A percentile compares a stretch with the other conserved stretches of the same genome.
Conservation (phyloP, 2,113 vertebrate species). For the Toxotes jaculatrix region DNA sequence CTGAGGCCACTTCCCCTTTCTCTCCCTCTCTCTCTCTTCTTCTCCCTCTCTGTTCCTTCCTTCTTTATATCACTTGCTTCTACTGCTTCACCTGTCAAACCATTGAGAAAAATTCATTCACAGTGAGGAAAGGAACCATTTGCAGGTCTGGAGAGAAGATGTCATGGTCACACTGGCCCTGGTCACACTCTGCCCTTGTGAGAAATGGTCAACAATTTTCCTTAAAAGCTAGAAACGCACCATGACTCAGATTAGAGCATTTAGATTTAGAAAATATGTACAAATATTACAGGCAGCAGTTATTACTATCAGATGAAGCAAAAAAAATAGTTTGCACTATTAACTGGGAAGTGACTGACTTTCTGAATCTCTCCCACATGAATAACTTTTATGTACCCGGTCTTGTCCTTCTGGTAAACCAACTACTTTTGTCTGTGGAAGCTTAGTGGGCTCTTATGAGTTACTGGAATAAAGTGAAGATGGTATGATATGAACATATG, state of each 20-base stretch:
- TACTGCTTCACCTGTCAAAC: slow-evolving; percentile 65
- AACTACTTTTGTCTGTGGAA: slow-evolving; percentile 20
- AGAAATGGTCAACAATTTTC: slow-evolving; percentile 31
- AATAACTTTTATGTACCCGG: background rate
- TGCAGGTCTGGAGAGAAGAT: slow-evolving; percentile 50
- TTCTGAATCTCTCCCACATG: background rate
- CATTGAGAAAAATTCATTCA: slow-evolving; percentile 60
- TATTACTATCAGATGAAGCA: slow-evolving; percentile 1
- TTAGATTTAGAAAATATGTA: background rate
- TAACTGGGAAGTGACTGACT: slow-evolving; percentile 8
- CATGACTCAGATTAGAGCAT: background rate
- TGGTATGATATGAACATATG: slow-evolving; percentile 72
- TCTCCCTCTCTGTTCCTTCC: background rate
- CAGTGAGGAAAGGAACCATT: slow-evolving; percentile 62
- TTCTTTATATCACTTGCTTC: slow-evolving; percentile 18
- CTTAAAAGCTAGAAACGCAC: slow-evolving; percentile 9
- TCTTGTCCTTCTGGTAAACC: slow-evolving; percentile 5
- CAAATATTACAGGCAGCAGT: background rate
- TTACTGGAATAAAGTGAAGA: slow-evolving; percentile 55
- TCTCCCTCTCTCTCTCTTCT: background rate
- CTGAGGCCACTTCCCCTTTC: too few species aligned
- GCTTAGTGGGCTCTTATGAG: slow-evolving; percentile 13
- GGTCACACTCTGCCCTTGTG: slow-evolving; percentile 22
- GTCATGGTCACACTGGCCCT: background rate
- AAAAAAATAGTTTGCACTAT: slow-evolving; percentile 2